phyloP scores from a whole-genome alignment of 2,113 vertebrate genomes.

The Eolophus roseicapilla region DNA sequence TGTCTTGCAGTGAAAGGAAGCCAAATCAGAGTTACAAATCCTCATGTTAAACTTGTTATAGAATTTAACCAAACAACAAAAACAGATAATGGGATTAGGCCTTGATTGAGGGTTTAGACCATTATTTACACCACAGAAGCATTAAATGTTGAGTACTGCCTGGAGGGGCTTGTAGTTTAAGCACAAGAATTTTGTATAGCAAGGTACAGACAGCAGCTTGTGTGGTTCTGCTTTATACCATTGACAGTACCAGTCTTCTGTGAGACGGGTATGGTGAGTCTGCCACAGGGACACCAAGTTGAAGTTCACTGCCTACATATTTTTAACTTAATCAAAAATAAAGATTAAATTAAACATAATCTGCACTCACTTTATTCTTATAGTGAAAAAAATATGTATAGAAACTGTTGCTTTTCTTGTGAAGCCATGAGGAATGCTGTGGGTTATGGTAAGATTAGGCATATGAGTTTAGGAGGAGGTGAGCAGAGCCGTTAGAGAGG shows the following conservation, averaged over 20 bases:
- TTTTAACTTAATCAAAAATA: background rate
- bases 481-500: background rate
- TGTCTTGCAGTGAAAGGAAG: background rate
- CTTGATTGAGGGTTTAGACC: background rate
- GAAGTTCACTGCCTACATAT: background rate
- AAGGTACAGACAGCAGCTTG: background rate
- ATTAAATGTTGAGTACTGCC: background rate
- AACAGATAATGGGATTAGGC: background rate
- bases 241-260: background rate
- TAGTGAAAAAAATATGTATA: background rate
- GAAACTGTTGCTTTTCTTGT: background rate
- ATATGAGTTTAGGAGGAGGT: background rate
- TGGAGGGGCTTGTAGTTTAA: background rate
- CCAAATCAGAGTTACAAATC: background rate
- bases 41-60: background rate
- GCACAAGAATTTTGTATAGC: background rate
- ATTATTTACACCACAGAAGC: background rate
- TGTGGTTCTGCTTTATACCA: background rate
- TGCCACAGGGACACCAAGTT: background rate
- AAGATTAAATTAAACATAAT: background rate
- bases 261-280: background rate
- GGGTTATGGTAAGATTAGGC: background rate
- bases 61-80: background rate
- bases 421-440: background rate
- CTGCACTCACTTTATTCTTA: background rate